Evolutionary conservation across 1,140 invertebrate genomes (phyloP).

Genomic region (Zelostemma sp.): DNA sequence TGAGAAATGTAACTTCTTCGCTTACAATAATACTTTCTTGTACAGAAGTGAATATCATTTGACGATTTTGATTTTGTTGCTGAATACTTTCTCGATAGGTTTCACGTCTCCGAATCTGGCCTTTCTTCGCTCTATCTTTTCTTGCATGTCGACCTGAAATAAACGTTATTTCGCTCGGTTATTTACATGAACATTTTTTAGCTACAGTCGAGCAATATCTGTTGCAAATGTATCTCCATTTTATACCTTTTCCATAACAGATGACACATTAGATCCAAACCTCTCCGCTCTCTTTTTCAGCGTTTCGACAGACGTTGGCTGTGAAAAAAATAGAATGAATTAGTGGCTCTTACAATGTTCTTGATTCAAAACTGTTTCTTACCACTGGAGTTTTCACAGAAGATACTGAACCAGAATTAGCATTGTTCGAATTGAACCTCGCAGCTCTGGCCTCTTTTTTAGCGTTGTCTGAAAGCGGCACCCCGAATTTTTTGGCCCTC

Average conservation of each 20-base stretch:
- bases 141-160: conserved; percentile 72
- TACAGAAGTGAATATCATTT: conserved; percentile 69
- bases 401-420: conserved; percentile 54
- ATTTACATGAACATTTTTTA: no score
- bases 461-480: conserved; percentile 72
- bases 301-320: conserved; percentile 73
- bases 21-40: conserved; percentile 56
- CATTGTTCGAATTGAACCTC: conserved; percentile 71
- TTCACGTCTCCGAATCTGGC: conserved; percentile 75
- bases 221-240: not conserved
- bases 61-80: conserved; percentile 66
- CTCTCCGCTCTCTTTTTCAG: conserved; percentile 81
- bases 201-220: conserved; percentile 8
- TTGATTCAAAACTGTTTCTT: conserved; percentile 23
- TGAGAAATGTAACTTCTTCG: not conserved
- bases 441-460: conserved; percentile 78
- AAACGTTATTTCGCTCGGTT: conserved; percentile 1
- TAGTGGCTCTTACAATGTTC: conserved; percentile 5
- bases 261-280: conserved; percentile 81
- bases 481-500: conserved; percentile 84
- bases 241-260: conserved; percentile 74
- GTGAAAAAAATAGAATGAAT: conserved; percentile 28
- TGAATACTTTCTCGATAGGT: conserved; percentile 53
- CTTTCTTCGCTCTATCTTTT: conserved; percentile 79
- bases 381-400: conserved; percentile 54